These are phyloP conservation scores for Bothrops jararaca DNA, from an alignment of 2,113 vertebrate genomes.

Conservation along the genomic window DNA sequence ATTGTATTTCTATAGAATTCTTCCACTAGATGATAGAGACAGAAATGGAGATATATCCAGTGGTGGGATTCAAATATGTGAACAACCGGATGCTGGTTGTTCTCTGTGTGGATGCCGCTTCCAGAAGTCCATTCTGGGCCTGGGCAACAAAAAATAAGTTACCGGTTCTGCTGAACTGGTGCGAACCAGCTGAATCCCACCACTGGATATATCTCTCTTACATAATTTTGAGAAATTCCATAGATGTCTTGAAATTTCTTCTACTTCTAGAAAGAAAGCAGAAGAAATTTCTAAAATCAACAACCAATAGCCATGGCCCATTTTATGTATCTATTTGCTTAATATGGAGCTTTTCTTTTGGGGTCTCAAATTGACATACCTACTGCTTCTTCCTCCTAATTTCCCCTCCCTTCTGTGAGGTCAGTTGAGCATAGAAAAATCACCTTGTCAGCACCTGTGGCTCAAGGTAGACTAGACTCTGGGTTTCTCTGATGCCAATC, in stretches of 20 bases:
- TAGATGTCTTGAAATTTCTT: not conserved
- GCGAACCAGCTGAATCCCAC: no score
- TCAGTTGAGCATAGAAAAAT: not conserved
- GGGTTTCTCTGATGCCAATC: not conserved
- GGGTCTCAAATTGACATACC: not conserved
- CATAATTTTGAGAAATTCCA: not conserved
- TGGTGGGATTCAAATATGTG: no score
- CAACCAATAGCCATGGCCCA: not conserved
- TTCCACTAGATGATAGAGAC: not conserved
- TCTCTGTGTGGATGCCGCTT: no score
- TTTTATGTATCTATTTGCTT: not conserved
- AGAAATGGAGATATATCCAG: not conserved
- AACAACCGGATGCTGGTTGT: no score
- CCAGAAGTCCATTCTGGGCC: no score
- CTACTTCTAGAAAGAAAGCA: not conserved
- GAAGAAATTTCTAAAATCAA: not conserved
- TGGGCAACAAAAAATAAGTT: no score
- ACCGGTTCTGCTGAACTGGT: no score
- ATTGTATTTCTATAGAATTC: not conserved
- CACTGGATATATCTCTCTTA: not conserved
- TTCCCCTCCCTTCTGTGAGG: not conserved
- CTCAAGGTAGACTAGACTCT: not conserved
- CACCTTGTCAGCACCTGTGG: not conserved
- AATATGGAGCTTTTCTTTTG: not conserved
- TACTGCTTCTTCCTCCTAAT: not conserved